Conservation (phyloP, 2,797 vertebrate genomes). For the Channallabes apus region DNA sequence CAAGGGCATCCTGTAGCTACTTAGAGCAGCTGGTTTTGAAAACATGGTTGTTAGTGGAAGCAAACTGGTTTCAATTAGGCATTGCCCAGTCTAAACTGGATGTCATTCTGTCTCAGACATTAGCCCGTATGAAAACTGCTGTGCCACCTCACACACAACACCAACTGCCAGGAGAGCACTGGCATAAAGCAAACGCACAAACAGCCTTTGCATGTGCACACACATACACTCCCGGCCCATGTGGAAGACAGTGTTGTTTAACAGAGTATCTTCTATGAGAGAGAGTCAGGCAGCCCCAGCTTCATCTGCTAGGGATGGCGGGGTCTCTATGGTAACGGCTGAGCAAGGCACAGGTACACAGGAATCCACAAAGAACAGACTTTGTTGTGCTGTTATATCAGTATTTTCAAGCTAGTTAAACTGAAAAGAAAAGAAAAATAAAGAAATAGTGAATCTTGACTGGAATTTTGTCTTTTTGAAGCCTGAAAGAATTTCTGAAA, state of each 20-base stretch:
- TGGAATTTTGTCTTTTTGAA: not conserved
- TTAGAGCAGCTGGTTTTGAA: conserved; percentile 7
- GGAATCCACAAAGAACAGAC: conserved; percentile 62
- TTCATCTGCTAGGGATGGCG: conserved; percentile 72
- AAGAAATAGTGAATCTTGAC: not conserved
- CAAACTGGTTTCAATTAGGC: conserved; percentile 75
- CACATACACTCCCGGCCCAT: conserved; percentile 54
- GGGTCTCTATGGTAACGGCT: conserved; percentile 81
- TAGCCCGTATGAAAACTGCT: conserved; percentile 65
- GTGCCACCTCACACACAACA: conserved; percentile 52
- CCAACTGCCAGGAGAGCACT: conserved; percentile 68
- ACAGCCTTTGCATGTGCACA: conserved; percentile 44
- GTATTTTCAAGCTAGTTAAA: conserved; percentile 48
- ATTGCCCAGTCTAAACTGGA: conserved; percentile 65
- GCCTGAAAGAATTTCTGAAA: not conserved
- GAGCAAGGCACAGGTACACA: conserved; percentile 74
- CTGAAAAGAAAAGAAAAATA: not conserved
- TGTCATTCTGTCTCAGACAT: conserved; percentile 67
- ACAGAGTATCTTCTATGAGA: conserved; percentile 66
- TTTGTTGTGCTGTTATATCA: conserved; percentile 57
- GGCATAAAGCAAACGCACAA: conserved; percentile 65
- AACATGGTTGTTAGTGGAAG: conserved; percentile 50
- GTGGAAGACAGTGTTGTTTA: conserved; percentile 70
- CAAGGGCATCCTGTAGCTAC: conserved; percentile 4
- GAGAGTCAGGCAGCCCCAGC: conserved; percentile 71